These are phyloP conservation scores for Gadopsis bispinosus DNA, from an alignment of 2,797 vertebrate species.

Conservation along the genomic window DNA sequence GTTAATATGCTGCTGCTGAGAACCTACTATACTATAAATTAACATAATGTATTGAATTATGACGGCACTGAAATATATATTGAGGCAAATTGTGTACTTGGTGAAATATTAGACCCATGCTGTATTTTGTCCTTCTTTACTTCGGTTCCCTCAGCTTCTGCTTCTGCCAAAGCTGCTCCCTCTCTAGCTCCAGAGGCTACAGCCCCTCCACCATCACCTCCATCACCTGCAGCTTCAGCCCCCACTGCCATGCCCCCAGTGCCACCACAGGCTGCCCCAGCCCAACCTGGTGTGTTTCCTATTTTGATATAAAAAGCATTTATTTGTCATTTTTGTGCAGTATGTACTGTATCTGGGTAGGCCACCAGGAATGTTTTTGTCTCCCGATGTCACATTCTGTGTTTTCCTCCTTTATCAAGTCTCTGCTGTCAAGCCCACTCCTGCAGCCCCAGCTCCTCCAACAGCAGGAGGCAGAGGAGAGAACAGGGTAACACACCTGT, in stretches of 20 bases:
- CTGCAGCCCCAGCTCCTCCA: constrained; percentile 71
- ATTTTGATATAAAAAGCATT: not conserved
- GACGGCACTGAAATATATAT: not conserved
- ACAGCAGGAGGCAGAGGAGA: constrained; percentile 85
- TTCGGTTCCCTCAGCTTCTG: constrained; percentile 75
- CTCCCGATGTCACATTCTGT: not conserved
- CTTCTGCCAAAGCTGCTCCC: constrained; percentile 83
- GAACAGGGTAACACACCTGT: constrained; percentile 70
- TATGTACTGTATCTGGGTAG: not conserved
- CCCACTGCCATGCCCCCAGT: constrained; percentile 87
- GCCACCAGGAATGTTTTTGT: not conserved
- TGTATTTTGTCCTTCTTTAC: not conserved
- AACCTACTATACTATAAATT: not conserved
- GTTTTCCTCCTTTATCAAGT: constrained; percentile 74
- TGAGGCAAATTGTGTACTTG: not conserved
- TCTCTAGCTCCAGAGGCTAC: constrained; percentile 71
- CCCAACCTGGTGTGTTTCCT: constrained; percentile 82
- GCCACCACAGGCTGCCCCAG: constrained; percentile 78
- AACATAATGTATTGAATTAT: not conserved
- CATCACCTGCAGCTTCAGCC: constrained; percentile 67
- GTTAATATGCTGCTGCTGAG: not conserved
- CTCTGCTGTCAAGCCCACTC: constrained; percentile 87
- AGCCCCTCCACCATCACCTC: constrained; percentile 66
- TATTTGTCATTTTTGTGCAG: not conserved
- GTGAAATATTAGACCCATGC: not conserved